Percentiles rank a stretch among this genome's conserved stretches.
Conservation (phyloP, 2,113 vertebrate species). For the Pseudois nayaur region DNA sequence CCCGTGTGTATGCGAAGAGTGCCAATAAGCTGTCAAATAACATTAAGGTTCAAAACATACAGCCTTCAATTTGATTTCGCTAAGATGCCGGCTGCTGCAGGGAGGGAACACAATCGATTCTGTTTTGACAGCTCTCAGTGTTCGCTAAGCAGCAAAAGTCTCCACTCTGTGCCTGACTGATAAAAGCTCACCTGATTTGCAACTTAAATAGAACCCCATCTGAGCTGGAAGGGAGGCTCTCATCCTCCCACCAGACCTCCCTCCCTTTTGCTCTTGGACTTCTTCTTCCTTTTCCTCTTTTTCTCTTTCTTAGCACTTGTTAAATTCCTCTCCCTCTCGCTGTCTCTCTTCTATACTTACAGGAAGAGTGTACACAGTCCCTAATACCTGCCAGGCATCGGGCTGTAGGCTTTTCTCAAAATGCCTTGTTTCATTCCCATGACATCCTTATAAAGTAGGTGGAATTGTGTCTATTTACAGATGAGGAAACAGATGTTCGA, state of each 20-base stretch:
- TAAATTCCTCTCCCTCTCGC: background rate
- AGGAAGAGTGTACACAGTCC: background rate
- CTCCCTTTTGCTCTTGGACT: background rate
- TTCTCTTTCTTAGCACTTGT: background rate
- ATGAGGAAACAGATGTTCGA: background rate
- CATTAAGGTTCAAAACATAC: conserved; percentile 64
- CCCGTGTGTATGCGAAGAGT: background rate
- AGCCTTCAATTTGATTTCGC: conserved; percentile 65
- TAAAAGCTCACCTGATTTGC: conserved; percentile 47
- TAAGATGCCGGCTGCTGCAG: background rate
- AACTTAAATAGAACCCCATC: background rate
- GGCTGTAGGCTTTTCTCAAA: background rate
- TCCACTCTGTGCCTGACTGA: background rate
- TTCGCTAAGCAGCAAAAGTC: conserved; percentile 18
- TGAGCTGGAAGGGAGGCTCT: background rate
- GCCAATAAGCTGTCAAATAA: conserved; percentile 68
- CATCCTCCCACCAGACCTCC: accelerated
- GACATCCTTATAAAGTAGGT: background rate
- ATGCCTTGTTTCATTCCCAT: background rate
- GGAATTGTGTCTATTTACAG: background rate
- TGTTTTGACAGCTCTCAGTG: conserved; percentile 58
- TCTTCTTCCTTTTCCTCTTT: background rate
- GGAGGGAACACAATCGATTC: conserved; percentile 37
- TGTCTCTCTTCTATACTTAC: background rate
- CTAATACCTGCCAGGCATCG: accelerated